Conservation (phyloP, 2,888 invertebrate species). For the Sicus ferrugineus region DNA sequence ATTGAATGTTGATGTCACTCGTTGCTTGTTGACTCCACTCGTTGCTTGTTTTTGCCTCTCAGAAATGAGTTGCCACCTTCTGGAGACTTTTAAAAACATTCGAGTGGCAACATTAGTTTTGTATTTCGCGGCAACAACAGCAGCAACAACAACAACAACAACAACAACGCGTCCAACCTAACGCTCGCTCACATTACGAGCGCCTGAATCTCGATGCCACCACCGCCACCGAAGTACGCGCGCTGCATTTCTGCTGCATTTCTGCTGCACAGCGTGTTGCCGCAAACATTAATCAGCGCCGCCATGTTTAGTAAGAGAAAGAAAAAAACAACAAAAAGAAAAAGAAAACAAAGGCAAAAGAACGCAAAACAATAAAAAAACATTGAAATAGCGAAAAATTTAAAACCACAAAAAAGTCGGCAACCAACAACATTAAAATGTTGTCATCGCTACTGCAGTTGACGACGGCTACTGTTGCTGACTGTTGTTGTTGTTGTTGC, state of each 20-base stretch:
- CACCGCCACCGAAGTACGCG: not conserved
- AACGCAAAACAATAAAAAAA: not conserved
- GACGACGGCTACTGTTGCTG: not conserved
- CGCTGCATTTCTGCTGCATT: not conserved
- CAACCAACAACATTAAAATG: not conserved
- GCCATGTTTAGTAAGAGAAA: not conserved
- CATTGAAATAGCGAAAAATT: too few species aligned
- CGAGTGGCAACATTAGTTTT: not conserved
- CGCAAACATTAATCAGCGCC: constrained; percentile 18
- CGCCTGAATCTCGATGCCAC: not conserved
- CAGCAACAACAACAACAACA: not conserved
- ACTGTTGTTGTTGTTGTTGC: not conserved
- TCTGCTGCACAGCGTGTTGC: not conserved
- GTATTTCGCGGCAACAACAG: not conserved
- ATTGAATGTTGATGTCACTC: not conserved
- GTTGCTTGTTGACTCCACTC: not conserved
- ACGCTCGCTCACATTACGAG: not conserved
- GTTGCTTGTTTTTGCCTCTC: not conserved
- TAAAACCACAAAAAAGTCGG: not conserved
- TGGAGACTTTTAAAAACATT: not conserved
- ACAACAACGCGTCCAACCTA: not conserved
- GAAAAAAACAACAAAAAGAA: not conserved
- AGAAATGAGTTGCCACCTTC: not conserved
- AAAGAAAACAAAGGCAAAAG: not conserved
- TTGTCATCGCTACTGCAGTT: constrained; percentile 10